Percentiles rank a stretch among this genome's conserved stretches.
Evolutionary conservation across 2,113 vertebrate species (phyloP).

Genomic region (Antechinus flavipes): DNA sequence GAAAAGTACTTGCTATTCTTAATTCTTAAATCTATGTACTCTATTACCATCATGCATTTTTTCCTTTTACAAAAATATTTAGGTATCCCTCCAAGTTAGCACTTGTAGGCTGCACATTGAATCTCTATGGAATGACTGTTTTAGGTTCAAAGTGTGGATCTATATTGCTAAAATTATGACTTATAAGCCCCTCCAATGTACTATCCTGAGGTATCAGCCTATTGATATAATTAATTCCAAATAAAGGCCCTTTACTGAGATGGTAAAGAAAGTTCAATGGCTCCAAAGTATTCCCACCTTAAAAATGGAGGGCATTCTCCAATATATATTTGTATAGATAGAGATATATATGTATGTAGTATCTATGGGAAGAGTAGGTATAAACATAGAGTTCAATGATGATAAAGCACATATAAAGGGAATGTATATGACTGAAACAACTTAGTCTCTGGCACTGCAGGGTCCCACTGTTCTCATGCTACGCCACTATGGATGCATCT

Average conservation of each 20-base stretch:
- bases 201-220: background rate
- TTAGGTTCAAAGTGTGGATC: background rate
- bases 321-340: background rate
- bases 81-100: background rate
- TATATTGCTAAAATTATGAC: background rate
- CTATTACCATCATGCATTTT: background rate
- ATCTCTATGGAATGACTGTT: background rate
- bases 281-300: background rate
- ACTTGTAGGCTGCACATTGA: background rate
- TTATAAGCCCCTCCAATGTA: background rate
- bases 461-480: background rate
- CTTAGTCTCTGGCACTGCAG: background rate
- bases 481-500: background rate
- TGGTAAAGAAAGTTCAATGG: background rate
- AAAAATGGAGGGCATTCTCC: background rate
- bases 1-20: background rate
- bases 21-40: background rate
- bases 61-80: background rate
- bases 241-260: background rate
- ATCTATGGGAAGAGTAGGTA: background rate
- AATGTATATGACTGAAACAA: background rate
- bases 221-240: background rate
- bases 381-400: too few relatives aligned
- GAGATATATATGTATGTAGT: background rate
- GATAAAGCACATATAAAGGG: background rate